Percentiles rank a stretch among this genome's conserved stretches.
Evolutionary conservation across 2,113 vertebrate species (phyloP).

Genomic region (Mystacornis crossleyi): DNA sequence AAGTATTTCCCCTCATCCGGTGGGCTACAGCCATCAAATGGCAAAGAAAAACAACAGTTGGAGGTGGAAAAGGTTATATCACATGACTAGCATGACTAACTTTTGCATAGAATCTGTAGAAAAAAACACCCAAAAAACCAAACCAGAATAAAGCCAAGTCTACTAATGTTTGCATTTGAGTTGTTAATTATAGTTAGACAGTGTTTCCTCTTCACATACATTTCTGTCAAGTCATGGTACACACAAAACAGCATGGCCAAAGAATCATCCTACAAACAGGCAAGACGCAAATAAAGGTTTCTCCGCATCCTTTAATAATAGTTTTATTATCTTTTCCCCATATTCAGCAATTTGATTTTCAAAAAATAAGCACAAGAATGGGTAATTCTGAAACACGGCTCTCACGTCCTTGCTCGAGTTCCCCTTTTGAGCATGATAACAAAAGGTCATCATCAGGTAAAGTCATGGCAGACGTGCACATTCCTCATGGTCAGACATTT

Average conservation of each 20-base stretch:
- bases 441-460: not conserved
- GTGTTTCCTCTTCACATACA: not conserved
- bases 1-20: not conserved
- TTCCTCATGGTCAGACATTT: not conserved
- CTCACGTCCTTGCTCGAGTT: rapidly evolving
- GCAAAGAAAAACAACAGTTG: not conserved
- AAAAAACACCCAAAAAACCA: not conserved
- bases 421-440: not conserved
- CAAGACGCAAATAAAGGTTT: not conserved
- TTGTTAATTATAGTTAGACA: not conserved
- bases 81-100: not conserved
- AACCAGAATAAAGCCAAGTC: not conserved
- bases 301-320: not conserved
- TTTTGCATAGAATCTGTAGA: not conserved
- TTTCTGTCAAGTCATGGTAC: not conserved
- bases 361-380: not conserved
- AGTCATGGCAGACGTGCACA: not conserved
- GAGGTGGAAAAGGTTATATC: not conserved
- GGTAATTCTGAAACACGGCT: not conserved
- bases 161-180: not conserved
- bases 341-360: not conserved
- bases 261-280: not conserved
- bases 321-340: not conserved
- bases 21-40: not conserved
- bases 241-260: not conserved